Percentiles rank a stretch among this genome's conserved stretches.
These are phyloP conservation scores for Periophthalmodon schlosseri DNA, from an alignment of 2,113 vertebrate genomes.

Conservation along the genomic window DNA sequence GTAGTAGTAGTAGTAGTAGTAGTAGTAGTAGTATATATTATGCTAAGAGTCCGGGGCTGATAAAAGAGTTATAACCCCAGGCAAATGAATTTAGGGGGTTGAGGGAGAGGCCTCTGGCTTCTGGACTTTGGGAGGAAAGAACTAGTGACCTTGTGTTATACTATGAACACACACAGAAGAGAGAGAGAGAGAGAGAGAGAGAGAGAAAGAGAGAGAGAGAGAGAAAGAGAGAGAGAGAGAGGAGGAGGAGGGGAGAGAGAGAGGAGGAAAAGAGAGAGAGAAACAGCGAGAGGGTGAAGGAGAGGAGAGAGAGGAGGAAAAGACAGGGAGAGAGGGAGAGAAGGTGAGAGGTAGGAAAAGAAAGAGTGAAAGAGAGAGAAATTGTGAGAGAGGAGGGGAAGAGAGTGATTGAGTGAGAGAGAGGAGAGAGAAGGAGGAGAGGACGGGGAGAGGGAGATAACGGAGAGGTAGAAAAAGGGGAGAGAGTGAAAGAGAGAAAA, in stretches of 20 bases:
- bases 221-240: background rate
- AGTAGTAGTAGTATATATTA: too few species aligned
- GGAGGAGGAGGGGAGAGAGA: background rate
- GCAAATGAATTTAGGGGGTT: conserved; percentile 14
- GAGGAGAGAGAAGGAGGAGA: background rate
- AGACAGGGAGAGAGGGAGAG: background rate
- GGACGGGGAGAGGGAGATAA: background rate
- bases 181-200: conserved; percentile 22
- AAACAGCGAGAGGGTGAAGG: conserved; percentile 5
- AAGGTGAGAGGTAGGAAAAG: background rate
- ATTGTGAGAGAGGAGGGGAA: background rate
- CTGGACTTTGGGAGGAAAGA: conserved; percentile 63
- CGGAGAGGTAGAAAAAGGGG: background rate
- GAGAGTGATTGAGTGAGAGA: conserved; percentile 17
- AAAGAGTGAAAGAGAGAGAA: background rate
- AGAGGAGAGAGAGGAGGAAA: background rate
- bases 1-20: too few species aligned
- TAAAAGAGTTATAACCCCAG: background rate
- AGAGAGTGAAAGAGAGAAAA: background rate
- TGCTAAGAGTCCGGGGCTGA: background rate
- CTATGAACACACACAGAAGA: conserved; percentile 18
- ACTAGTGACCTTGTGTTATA: conserved; percentile 54
- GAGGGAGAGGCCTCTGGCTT: conserved; percentile 62
- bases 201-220: background rate
- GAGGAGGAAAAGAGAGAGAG: background rate